A percentile compares a stretch with the other conserved stretches of the same genome.
Conservation (phyloP, 2,113 vertebrate species). For the Ornithorhynchus anatinus region DNA sequence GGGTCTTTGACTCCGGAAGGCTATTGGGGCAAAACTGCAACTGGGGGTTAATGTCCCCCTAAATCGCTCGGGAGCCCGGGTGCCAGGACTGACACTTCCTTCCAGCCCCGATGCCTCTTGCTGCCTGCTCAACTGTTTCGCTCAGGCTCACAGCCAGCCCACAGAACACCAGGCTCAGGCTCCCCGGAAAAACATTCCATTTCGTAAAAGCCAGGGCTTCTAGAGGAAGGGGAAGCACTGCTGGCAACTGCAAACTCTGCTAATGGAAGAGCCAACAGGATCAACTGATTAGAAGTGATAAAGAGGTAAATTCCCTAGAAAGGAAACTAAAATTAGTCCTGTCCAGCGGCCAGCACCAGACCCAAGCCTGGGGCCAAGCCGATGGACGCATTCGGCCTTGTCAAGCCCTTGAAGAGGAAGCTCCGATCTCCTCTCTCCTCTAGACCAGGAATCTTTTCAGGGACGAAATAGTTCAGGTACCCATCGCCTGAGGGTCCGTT, state of each 20-base stretch:
- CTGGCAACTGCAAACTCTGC: not conserved
- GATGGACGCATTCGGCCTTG: accelerated
- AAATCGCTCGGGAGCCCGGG: too few species aligned
- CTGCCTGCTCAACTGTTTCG: not conserved
- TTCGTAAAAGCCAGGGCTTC: not conserved
- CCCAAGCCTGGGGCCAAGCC: not conserved
- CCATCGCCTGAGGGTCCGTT: too few species aligned
- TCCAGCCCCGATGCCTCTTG: not conserved
- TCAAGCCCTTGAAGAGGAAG: accelerated
- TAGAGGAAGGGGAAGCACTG: not conserved
- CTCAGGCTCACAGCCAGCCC: too few species aligned
- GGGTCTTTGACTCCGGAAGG: too few species aligned
- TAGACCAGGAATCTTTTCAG: accelerated
- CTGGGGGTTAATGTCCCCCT: too few species aligned
- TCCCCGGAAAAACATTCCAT: not conserved
- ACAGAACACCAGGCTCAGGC: not conserved
- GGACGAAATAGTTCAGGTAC: not conserved
- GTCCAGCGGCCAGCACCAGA: not conserved
- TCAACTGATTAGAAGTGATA: not conserved
- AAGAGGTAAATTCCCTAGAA: not conserved
- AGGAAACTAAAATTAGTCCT: not conserved
- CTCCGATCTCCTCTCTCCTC: accelerated
- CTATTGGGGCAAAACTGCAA: too few species aligned
- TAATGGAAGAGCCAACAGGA: not conserved
- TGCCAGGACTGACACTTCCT: too few species aligned